Evolutionary conservation across 2,888 invertebrate species (phyloP), one percentile per base, ranked within the genome.

Genomic region (Dastarcus helophoroides): DNA sequence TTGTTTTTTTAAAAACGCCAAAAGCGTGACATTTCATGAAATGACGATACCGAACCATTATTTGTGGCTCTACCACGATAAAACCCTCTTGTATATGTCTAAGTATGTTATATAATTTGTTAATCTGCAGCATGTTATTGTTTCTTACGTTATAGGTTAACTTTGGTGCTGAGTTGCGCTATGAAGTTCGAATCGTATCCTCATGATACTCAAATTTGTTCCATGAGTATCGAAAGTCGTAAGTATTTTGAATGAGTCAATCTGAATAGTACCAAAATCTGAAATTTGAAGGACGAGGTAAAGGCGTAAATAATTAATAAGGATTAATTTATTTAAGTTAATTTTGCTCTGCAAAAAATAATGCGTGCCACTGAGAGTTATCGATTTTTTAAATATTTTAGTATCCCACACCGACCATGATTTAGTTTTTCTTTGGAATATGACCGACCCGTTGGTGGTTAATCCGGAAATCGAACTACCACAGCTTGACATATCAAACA

Each of bases 41-140:
- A 89, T 90, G 86, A 88, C 86, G 56, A 88, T 90, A 57, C 89
- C 90, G 0, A 90, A 90, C 55, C 89, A 90, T 60, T 90, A 90
- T 56, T 65, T 90, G 7, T 89, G 89, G 86, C 60, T 90, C 36
- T 89, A 89, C 50, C 85, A 88, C 50, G 89, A 90, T 57, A 90
- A 90, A 61, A 88, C 86, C 0, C 64, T 90, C 38, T 73, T 90
- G 14, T 90, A 90, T 58, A 90, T 89, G 88, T 86, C 88, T 21
- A 89, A 89, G 84, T 86, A 62, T 71, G 74, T 33, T 14, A 19
- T 7, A 19, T 19, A 8, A 19, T 19, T 19, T 19, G 19, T 7
- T 19, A 7, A 8, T 19, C 19, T 6, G 6, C 6, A 19, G 8
- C 19, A 19, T 19, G 19, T 7, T 19, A 7, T 35, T 35, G n/a